Conservation (phyloP, 92 coral and sea anemone genomes). For the Palythoa heliodiscus region DNA sequence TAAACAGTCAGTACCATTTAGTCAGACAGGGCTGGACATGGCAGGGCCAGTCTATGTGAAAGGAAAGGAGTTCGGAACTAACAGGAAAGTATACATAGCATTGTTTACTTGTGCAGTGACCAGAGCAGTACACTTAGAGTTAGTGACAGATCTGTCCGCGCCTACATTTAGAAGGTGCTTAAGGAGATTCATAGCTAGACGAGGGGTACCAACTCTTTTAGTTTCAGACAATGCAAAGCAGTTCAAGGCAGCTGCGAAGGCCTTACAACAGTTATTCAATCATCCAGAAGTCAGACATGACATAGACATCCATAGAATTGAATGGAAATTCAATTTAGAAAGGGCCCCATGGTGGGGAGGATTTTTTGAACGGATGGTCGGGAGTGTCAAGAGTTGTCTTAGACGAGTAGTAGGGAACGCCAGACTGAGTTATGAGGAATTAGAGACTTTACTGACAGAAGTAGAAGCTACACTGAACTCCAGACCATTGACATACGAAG, state of each 20-base stretch:
- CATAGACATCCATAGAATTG: too few species aligned
- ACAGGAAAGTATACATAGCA: slow-evolving; percentile 21
- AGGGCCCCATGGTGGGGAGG: too few species aligned
- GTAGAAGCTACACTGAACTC: too few species aligned
- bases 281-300: slow-evolving; percentile 33
- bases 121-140: slow-evolving; percentile 47
- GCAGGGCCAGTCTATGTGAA: slow-evolving; percentile 1
- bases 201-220: slow-evolving; percentile 22
- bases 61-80: slow-evolving; percentile 11
- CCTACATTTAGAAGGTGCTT: slow-evolving; percentile 24
- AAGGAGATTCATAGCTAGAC: slow-evolving; percentile 30
- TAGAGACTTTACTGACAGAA: too few species aligned
- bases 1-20: slow-evolving; percentile 8
- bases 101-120: slow-evolving; percentile 32
- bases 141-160: slow-evolving; percentile 33
- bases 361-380: too few species aligned
- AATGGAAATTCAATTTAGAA: too few species aligned
- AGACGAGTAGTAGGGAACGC: too few species aligned
- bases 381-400: too few species aligned
- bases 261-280: slow-evolving; percentile 14
- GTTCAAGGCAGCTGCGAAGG: slow-evolving; percentile 32
- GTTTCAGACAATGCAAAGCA: slow-evolving; percentile 48
- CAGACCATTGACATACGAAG: too few species aligned
- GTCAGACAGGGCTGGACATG: not conserved
- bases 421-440: too few species aligned